Evolutionary conservation across 2,888 invertebrate species (phyloP).

Genomic region (Buathra laborator): DNA sequence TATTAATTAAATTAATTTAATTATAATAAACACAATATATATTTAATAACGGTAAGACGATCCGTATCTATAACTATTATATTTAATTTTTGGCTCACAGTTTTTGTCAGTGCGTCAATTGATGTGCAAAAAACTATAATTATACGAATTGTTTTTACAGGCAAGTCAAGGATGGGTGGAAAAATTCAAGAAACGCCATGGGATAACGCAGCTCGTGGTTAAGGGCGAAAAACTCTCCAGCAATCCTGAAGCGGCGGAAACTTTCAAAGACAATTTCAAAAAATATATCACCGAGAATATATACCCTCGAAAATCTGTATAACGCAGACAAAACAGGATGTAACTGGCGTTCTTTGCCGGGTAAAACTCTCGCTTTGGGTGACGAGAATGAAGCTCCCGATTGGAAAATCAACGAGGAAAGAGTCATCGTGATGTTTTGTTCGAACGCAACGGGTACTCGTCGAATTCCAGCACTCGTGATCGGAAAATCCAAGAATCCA

Average conservation of each 20-base stretch:
- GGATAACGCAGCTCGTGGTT: constrained; percentile 41
- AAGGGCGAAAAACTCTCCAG: constrained; percentile 69
- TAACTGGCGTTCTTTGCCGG: constrained; percentile 70
- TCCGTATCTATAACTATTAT: too few relatives aligned
- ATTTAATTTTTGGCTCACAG: too few relatives aligned
- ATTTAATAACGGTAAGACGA: too few relatives aligned
- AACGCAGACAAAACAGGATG: constrained; percentile 74
- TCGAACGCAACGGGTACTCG: constrained; percentile 74
- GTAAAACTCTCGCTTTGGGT: constrained; percentile 64
- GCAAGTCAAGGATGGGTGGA: constrained; percentile 44
- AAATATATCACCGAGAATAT: constrained; percentile 44
- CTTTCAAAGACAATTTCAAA: constrained; percentile 49
- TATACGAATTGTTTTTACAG: constrained; percentile 53
- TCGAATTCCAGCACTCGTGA: constrained; percentile 73
- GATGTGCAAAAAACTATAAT: constrained; percentile 52
- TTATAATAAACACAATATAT: too few relatives aligned
- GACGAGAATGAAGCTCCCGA: constrained; percentile 69
- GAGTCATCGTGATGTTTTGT: constrained; percentile 74
- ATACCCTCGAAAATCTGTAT: constrained; percentile 68
- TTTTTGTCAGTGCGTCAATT: neutral
- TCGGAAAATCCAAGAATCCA: constrained; percentile 76
- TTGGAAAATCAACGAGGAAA: constrained; percentile 71
- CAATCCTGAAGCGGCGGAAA: constrained; percentile 45
- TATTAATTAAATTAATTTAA: too few relatives aligned
- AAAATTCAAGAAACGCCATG: constrained; percentile 55